Evolutionary conservation across 2,113 vertebrate species (phyloP), one percentile per base, ranked within the genome.

Genomic region (Brachyistius frenatus): DNA sequence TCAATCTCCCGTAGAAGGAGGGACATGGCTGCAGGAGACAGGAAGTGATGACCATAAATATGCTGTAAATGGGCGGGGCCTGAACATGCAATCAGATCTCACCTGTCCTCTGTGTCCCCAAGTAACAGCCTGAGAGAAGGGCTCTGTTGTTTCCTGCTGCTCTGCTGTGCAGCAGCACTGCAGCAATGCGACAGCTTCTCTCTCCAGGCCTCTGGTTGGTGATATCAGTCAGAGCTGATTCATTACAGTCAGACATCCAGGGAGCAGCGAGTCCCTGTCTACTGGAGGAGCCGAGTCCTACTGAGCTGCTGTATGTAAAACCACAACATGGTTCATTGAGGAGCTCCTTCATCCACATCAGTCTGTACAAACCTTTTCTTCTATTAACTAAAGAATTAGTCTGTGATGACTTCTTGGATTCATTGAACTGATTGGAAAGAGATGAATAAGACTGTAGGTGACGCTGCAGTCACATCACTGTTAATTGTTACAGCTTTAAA

Each of bases 1-100:
- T 39, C 9, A 11, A 7, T 35, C 15, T 57, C 50, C 7, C 6
- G 10, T 9, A 54, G 56, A 62, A 52, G 46, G 70, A 63, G 9
- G 14, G 39, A 57, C 16, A 31, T 36, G 15, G 57, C 55, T 47
- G 41, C 31, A 54, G 35, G 69, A 31, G 57, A 69, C 55, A 44
- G 62, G 8, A 50, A 23, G 46, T 62, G 66, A 83, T 76, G 70
- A 83, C 81, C 69, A 80, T 78, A 84, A 83, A 78, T 74, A 78
- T 37, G 41, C n/a, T 60, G 52, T 32, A 76, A 78, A 75, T 71
- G 1, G 9, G 23, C 23, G 23, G 23, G 23, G 23, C 23, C 23
- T 23, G 23, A 23, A 23, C 23, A 23, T 23, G 23, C 23, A 23
- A 1, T 23, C 23, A 23, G 23, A 23, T 23, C 15, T 8, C 14